A percentile compares a stretch with the other conserved stretches of the same genome.
Evolutionary conservation across 2,888 invertebrate species (phyloP).

Genomic region (Caenorhabditis plicata): DNA sequence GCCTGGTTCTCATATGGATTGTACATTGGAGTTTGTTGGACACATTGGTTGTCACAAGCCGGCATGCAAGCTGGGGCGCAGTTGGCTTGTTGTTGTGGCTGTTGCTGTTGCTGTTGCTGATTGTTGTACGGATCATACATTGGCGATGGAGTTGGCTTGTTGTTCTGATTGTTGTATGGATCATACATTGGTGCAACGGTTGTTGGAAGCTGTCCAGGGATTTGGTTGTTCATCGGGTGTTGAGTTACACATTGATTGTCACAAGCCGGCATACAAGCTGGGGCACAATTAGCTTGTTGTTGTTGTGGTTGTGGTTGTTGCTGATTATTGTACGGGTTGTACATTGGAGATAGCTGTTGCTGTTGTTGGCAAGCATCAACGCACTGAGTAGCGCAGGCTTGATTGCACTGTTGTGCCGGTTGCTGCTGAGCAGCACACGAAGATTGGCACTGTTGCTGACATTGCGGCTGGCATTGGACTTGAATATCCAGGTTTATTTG

Average conservation of each 20-base stretch:
- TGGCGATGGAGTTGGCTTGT: constrained; percentile 15
- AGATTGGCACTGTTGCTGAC: constrained; percentile 41
- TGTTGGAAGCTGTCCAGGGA: too few species aligned
- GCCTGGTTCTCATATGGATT: constrained; percentile 17
- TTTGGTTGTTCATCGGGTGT: too few species aligned
- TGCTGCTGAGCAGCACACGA: constrained; percentile 42
- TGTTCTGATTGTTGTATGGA: constrained; percentile 18
- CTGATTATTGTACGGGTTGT: constrained; percentile 6
- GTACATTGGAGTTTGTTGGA: constrained; percentile 6
- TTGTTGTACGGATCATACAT: constrained; percentile 25
- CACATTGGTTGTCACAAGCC: not conserved
- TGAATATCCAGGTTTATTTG: constrained; percentile 34
- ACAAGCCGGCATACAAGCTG: constrained; percentile 26
- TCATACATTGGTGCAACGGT: constrained; percentile 4
- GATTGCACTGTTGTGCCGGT: constrained; percentile 30
- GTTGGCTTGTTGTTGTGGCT: constrained; percentile 16
- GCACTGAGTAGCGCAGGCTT: constrained; percentile 34
- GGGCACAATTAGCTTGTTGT: constrained; percentile 16
- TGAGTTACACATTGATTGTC: too few species aligned
- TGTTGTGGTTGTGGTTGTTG: constrained; percentile 9
- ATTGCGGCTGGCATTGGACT: constrained; percentile 42
- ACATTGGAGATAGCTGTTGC: constrained; percentile 1
- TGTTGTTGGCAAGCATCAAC: constrained; percentile 22
- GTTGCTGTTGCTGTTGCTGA: constrained; percentile 16
- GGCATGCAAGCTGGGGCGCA: constrained; percentile 24